phyloP scores from a whole-genome alignment of 2,113 vertebrate species.

The Pipa parva region DNA sequence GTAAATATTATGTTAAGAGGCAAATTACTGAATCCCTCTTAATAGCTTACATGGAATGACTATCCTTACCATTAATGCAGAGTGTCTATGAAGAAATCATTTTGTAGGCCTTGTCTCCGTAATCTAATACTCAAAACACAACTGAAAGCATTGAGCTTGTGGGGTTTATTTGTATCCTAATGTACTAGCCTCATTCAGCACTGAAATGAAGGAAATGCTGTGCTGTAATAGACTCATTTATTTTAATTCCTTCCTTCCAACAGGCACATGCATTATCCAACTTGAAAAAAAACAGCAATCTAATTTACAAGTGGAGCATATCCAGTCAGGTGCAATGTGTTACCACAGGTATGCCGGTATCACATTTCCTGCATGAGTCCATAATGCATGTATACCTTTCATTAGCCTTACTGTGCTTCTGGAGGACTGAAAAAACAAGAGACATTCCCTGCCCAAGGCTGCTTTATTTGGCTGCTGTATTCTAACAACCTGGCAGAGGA shows the following conservation, averaged over 20 bases:
- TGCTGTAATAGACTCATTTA: background rate
- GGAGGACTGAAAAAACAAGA: slow-evolving; percentile 9
- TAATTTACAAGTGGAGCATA: slow-evolving; percentile 14
- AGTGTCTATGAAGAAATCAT: no score
- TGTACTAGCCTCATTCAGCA: background rate
- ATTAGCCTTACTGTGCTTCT: slow-evolving; percentile 5
- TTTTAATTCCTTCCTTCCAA: slow-evolving; percentile 1
- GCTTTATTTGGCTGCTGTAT: slow-evolving; percentile 29
- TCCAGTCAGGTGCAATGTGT: slow-evolving; percentile 13
- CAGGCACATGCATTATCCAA: background rate
- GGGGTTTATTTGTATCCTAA: background rate
- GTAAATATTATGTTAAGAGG: no score
- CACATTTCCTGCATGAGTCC: background rate
- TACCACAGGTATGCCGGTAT: slow-evolving; percentile 10
- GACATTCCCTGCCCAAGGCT: slow-evolving; percentile 25
- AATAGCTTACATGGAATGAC: no score
- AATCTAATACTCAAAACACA: background rate
- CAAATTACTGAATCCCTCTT: no score
- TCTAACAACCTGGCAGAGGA: slow-evolving; percentile 27
- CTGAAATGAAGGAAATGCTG: background rate
- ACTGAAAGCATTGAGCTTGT: background rate
- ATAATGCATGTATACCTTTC: slow-evolving; percentile 3
- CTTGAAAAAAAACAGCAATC: background rate
- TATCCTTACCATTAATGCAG: no score
- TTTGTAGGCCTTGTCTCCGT: background rate